These are phyloP conservation scores for Drosophila nebulosa DNA, from an alignment of 1,140 invertebrate genomes.

Conservation along the genomic window DNA sequence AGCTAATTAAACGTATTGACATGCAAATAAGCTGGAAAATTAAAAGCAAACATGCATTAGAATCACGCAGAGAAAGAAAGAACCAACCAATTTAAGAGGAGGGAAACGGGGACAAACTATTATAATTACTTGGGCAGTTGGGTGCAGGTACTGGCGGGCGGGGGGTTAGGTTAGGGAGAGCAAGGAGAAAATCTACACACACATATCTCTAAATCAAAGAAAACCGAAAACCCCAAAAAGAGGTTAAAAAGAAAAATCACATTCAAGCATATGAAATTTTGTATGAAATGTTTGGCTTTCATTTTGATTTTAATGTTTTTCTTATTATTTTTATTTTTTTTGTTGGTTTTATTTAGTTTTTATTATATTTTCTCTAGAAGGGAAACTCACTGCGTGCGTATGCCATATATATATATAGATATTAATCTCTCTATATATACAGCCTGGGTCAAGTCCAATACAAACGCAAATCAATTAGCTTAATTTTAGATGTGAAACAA, in stretches of 20 bases:
- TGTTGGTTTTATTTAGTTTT: constrained; percentile 26
- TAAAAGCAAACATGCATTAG: constrained; percentile 28
- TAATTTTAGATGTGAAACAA: constrained; percentile 15
- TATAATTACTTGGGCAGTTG: background rate
- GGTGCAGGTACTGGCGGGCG: background rate
- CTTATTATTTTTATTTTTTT: constrained; percentile 29
- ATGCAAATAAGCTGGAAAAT: constrained; percentile 51
- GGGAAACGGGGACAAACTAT: background rate
- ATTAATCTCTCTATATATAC: background rate
- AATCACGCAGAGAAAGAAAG: constrained; percentile 33
- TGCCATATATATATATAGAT: constrained; percentile 48
- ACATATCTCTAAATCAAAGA: constrained; percentile 22
- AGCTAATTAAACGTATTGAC: constrained; percentile 62
- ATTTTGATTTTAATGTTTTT: constrained; percentile 18
- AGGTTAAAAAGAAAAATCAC: constrained; percentile 21
- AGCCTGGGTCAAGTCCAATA: constrained; percentile 66
- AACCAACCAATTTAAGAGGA: background rate
- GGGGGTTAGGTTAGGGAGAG: too few relatives aligned
- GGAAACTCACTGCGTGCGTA: constrained; percentile 75
- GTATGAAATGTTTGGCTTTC: constrained; percentile 48
- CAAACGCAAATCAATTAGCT: constrained; percentile 73
- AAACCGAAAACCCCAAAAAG: constrained; percentile 11
- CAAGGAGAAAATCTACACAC: constrained; percentile 28
- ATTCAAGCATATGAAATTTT: constrained; percentile 47
- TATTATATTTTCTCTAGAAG: constrained; percentile 19